Base-by-base conservation (phyloP, 2,888 invertebrate species). In the Malacosoma neustria region DNA sequence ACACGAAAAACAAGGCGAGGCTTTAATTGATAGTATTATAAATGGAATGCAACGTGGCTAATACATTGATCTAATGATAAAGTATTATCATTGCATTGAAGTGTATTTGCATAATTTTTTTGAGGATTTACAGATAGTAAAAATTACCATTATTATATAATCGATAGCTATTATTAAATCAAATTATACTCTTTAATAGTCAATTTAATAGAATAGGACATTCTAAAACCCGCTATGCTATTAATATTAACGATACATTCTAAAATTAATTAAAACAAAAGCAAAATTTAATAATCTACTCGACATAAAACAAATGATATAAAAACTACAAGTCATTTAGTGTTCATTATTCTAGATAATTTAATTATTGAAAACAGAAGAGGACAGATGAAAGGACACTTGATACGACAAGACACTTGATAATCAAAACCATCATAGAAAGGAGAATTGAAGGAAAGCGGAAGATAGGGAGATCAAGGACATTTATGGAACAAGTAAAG, bases 231-330 rank as follows among this genome's bases (percentile, higher is more conserved):
- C 22, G 22, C 9, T 22, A 22, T 22, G 22, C 2, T 9, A 22
- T 22, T 22, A 22, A 5, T 22, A 5, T 7, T 4, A 22, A 2
- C 5, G 22, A 22, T 7, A 22, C 5, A 3, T 22, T 22, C 22
- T 22, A 22, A 22, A 22, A 9, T 22, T 9, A 22, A 22, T 22
- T 22, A 22, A 22, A 22, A 22, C 22, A 22, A 22, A 22, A 22
- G 3, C 22, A 7, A 7, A 22, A 22, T 22, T 22, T 22, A 22
- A 22, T 22, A 7, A 22, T 9, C 22, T 22, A 22, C 22, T 7
- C 9, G 6, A 22, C 22, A 22, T 22, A 22, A 22, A 22, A 30
- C 9, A 38, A 34, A 29, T 33, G 32, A 38, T 43, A 41, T 36
- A 41, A 40, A 39, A 39, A n/a, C 9, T 9, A 22, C 22, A 22